These are phyloP conservation scores for Aethina tumida DNA, from an alignment of 1,140 invertebrate species.

Conservation along the genomic window DNA sequence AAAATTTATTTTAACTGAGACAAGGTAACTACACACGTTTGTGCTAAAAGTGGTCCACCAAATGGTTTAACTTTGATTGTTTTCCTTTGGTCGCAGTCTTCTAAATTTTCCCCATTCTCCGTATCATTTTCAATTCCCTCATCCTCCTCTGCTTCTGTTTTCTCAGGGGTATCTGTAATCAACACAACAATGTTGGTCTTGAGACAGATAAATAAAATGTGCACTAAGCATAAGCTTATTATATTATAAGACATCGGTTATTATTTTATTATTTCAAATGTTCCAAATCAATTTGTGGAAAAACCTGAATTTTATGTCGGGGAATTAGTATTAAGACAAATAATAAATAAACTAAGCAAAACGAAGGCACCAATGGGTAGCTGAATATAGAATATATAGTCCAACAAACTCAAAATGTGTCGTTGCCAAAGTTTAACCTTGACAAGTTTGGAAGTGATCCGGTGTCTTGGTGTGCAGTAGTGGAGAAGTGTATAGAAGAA, in stretches of 20 bases:
- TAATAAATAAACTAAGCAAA: too few relatives aligned
- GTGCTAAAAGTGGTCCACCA: conserved; percentile 41
- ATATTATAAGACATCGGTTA: too few relatives aligned
- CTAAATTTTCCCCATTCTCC: conserved; percentile 17
- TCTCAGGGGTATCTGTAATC: conserved; percentile 24
- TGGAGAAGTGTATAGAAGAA: neutral
- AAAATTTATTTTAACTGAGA: neutral
- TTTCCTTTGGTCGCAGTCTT: conserved; percentile 23
- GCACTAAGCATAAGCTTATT: too few relatives aligned
- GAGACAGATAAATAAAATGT: too few relatives aligned
- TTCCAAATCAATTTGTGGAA: conserved; percentile 1
- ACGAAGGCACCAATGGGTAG: too few relatives aligned
- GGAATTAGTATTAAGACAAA: too few relatives aligned
- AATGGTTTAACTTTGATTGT: conserved; percentile 27
- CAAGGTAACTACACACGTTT: conserved; percentile 32
- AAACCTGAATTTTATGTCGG: conserved; percentile 42
- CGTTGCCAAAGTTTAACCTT: too few relatives aligned
- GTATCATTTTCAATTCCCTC: conserved; percentile 21
- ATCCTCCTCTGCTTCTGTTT: conserved; percentile 22
- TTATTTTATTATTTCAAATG: too few relatives aligned
- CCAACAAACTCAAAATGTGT: too few relatives aligned
- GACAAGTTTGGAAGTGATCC: too few relatives aligned
- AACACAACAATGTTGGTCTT: conserved; percentile 1
- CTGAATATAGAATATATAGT: too few relatives aligned
- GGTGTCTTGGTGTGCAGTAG: neutral